Evolutionary conservation across 2,888 invertebrate genomes (phyloP), one percentile per base, ranked within the genome.

Genomic region (Apantesis nais): DNA sequence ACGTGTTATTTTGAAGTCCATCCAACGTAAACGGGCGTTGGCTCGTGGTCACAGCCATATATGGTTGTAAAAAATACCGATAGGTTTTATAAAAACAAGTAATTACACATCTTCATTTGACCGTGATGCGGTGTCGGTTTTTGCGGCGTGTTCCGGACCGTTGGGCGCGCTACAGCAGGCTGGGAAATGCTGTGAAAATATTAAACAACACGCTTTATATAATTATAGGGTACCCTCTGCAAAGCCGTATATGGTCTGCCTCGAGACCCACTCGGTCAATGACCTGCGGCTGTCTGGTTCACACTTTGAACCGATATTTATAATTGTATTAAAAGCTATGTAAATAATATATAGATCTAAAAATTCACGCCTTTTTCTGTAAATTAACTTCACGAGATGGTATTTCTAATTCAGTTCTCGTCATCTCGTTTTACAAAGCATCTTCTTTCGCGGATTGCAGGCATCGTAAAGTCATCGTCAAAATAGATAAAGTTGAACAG

Each of bases 91-190:
- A 93, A 94, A 92, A 92, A 85, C 84, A 84, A 86, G 88, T 92
- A 94, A 94, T 94, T 92, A 92, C 93, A 92, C 82, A 90, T 93
- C 93, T 94, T 93, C 94, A 94, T 94, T 94, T 93, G 92, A 93
- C 91, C 94, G 93, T 94, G 93, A 89, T 92, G 89, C 86, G 85
- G 79, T 81, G 85, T 75, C 62, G 74, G 85, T 91, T 92, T 94
- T 93, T 93, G 89, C 88, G 72, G 80, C 83, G 77, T 78, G 91
- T 92, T 89, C 89, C 92, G 89, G 88, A 78, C 85, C 84, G 88
- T 75, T 86, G 88, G 80, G 75, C 81, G 80, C 78, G 81, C 72
- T 79, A 82, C 82, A 81, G 79, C 77, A 76, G 78, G 87, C 90
- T 92, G 94, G 91, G 92, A 93, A 92, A 90, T 85, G 80, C 85